These are phyloP conservation scores for Mylabris phalerata DNA, from an alignment of 1,140 invertebrate genomes.

Conservation along the genomic window DNA sequence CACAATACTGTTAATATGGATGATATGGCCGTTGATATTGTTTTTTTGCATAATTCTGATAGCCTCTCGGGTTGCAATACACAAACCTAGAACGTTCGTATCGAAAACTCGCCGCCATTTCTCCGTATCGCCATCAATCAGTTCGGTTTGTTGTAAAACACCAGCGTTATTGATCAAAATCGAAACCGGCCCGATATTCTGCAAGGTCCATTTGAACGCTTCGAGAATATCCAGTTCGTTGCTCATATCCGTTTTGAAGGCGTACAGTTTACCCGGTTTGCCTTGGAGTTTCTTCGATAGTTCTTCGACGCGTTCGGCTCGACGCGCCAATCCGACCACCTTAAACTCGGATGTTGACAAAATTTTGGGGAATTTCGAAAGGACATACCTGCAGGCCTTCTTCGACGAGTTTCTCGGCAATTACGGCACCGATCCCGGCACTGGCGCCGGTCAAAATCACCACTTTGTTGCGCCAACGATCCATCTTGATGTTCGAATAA, in stretches of 20 bases:
- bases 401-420: conserved; percentile 32
- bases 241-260: conserved; percentile 55
- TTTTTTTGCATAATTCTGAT: conserved; percentile 38
- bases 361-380: background rate
- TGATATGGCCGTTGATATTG: conserved; percentile 26
- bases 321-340: conserved; percentile 64
- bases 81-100: conserved; percentile 42
- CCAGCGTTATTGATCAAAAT: conserved; percentile 63
- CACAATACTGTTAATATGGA: conserved; percentile 37
- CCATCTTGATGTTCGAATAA: background rate
- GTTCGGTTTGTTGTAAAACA: conserved; percentile 6
- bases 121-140: conserved; percentile 15
- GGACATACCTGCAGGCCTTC: conserved; percentile 4
- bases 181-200: conserved; percentile 52
- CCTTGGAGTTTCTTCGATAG: conserved; percentile 9
- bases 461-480: conserved; percentile 43
- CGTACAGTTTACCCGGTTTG: conserved; percentile 35
- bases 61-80: conserved; percentile 50
- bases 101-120: conserved; percentile 22
- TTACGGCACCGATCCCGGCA: conserved; percentile 46
- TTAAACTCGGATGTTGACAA: background rate
- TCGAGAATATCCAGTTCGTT: conserved; percentile 53
- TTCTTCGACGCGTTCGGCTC: conserved; percentile 51
- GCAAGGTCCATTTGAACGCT: conserved; percentile 54
- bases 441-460: conserved; percentile 51